Base-by-base conservation (phyloP, 2,797 vertebrate species). In the Atherinosoma microstoma region DNA sequence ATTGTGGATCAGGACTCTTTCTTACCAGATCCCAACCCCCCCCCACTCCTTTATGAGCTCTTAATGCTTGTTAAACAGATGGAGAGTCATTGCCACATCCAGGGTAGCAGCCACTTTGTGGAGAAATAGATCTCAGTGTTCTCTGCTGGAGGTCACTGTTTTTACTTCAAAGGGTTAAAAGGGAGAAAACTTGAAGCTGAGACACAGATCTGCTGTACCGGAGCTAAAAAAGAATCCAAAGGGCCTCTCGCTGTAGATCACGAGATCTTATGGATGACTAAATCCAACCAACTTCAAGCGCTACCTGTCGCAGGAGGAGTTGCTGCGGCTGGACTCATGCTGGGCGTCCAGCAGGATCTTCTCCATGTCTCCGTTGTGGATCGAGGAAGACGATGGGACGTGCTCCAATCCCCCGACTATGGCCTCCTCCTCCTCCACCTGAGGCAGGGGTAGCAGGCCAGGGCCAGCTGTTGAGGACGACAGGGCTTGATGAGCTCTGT, bases 341-440 rank as follows among this genome's bases (percentile, higher is more conserved):
- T 99, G 98, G 6, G 98, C 98, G 0, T 99, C 98, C 89, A 99
- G 83, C 20, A 99, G 95, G 76, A 99, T 99, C 92, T 97, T 99
- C 82, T 99, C 97, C 97, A 99, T 98, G 93, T 99, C 97, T 38
- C 96, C 98, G 0, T 98, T 98, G 91, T 99, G 98, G 91, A 99
- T 99, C 1, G 97, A 99, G 76, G 98, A 99, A 0, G 97, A 99
- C 0, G 98, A 99, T 0, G 97, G 98, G 16, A 99, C 97, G 0
- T 99, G 98, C 61, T 99, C 97, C 92, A 99, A 88, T 0, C 97
- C 97, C 10, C 97, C 97, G 9, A 94, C 96, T 0, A 97, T 96
- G 76, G 94, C 95, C 82, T 94, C 93, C 66, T 93, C 94, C 67
- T 94, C 94, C 40, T 92, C 94, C 51, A 93, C 93, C 87, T 94